Evolutionary conservation across 2,888 invertebrate genomes (phyloP).

Genomic region (Ametastegia equiseti): DNA sequence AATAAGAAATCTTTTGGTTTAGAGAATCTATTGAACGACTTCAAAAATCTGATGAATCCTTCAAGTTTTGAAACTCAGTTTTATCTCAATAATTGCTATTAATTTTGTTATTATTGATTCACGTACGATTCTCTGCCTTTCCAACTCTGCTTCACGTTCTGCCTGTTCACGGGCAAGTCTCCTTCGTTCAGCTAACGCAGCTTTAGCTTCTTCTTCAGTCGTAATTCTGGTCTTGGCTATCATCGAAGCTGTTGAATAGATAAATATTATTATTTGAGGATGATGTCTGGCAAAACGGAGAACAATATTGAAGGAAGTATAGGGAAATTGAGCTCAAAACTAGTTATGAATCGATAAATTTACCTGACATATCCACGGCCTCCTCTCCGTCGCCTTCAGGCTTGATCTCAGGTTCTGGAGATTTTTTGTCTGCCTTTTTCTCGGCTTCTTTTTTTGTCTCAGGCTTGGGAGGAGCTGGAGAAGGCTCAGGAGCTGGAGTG

Average conservation of each 20-base stretch:
- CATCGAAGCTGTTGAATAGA: conserved; percentile 82
- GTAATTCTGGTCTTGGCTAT: conserved; percentile 85
- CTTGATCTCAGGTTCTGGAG: conserved; percentile 66
- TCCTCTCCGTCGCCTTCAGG: conserved; percentile 73
- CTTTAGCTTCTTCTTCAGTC: conserved; percentile 95
- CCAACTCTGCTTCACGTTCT: conserved; percentile 92
- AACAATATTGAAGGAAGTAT: not conserved
- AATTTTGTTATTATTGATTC: conserved; percentile 10
- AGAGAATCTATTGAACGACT: conserved; percentile 16
- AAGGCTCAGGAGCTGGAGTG: not conserved
- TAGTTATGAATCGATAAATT: conserved; percentile 53
- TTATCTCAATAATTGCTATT: not conserved
- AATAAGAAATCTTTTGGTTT: conserved; percentile 34
- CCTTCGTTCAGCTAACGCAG: conserved; percentile 93
- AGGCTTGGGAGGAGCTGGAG: conserved; percentile 54
- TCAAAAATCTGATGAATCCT: not conserved
- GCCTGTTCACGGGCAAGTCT: conserved; percentile 93
- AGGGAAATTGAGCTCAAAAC: too few species aligned
- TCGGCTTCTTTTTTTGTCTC: conserved; percentile 68
- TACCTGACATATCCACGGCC: conserved; percentile 81
- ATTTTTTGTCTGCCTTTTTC: conserved; percentile 68
- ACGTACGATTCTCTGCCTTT: conserved; percentile 81
- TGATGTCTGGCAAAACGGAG: not conserved
- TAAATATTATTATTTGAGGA: conserved; percentile 58
- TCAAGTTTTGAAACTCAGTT: not conserved